Evolutionary conservation across 2,113 vertebrate genomes (phyloP), one percentile per base, ranked within the genome.

Genomic region (Sturnus vulgaris): DNA sequence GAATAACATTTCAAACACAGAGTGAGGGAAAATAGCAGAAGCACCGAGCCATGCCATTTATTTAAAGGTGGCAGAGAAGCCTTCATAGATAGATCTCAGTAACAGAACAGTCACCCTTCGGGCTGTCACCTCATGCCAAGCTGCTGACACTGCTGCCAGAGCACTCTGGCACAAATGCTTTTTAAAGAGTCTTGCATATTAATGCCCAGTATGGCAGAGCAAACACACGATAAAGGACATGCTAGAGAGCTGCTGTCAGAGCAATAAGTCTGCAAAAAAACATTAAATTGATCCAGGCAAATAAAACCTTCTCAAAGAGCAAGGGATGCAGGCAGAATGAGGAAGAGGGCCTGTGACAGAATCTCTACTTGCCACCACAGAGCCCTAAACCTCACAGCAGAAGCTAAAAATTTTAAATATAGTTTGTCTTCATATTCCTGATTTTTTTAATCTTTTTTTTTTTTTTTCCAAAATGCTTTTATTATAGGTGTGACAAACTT

Each of bases 401-500:
- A 53, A 71, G 3, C 27, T 39, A 24, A 66, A 73, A 56, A 39
- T 8, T 10, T 0, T 20, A 82, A 82, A 40, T 46, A 40, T 4
- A 0, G 0, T 35, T 39, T 27, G n/a, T 33, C 15, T 42, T 17
- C 3, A 23, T 2, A 3, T 35, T 63, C 27, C 35, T 55, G 10
- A 33, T 47, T 64, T 37, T 24, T n/a, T 0, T 6, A 15, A 9
- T 25, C 24, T 39, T n/a, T 24, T 61, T 42, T 57, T 20, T 44
- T 44, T 57, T 20, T 44, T 44, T 61, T 7, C 2, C 20, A 55
- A 68, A 50, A 33, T 15, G 10, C 2, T 82, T 66, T 47, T 30
- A 59, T 28, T 68, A 55, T 18, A 42, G 14, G 3, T 59, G 17
- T 23, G 23, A 50, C 10, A 35, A 57, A 18, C 16, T 60, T 64